These are phyloP conservation scores for Capromys pilorides DNA, from an alignment of 2,797 vertebrate species.

Conservation along the genomic window DNA sequence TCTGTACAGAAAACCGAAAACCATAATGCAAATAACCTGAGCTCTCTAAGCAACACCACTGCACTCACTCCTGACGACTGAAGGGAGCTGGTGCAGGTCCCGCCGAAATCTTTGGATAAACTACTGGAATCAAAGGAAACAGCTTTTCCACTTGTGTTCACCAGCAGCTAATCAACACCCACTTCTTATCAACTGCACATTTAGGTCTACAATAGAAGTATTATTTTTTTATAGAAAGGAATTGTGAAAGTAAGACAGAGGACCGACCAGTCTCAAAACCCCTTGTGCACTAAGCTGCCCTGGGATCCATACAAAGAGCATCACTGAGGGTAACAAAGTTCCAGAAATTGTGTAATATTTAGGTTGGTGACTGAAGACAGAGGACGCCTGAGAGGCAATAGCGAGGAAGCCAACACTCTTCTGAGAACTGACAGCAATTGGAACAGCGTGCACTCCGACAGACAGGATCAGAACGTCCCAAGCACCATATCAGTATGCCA, in stretches of 20 bases:
- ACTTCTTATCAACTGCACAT: conserved; percentile 39
- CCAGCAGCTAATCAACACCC: conserved; percentile 2
- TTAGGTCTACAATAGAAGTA: neutral
- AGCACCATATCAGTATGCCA: conserved; percentile 39
- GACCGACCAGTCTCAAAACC: conserved; percentile 46
- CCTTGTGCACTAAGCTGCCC: conserved; percentile 46
- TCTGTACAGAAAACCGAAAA: conserved; percentile 79
- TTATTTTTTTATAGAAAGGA: conserved; percentile 17
- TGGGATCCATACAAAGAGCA: conserved; percentile 10
- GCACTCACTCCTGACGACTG: conserved; percentile 49
- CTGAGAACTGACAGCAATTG: neutral
- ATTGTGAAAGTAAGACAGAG: conserved; percentile 55
- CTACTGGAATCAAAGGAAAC: conserved; percentile 58
- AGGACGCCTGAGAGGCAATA: neutral
- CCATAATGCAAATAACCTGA: conserved; percentile 74
- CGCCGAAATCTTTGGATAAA: conserved; percentile 60
- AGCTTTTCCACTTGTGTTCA: conserved; percentile 49
- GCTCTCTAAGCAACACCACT: conserved; percentile 62
- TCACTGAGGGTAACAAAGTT: conserved; percentile 28
- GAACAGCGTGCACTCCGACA: neutral
- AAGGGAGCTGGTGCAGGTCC: conserved; percentile 39
- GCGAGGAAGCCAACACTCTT: neutral
- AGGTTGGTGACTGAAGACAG: conserved; percentile 49
- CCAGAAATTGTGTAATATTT: conserved; percentile 24
- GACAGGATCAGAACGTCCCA: conserved; percentile 17